Percentiles rank a stretch among this genome's conserved stretches.
phyloP scores from a whole-genome alignment of 2,888 invertebrate genomes.

The Dasypogon diadema region DNA sequence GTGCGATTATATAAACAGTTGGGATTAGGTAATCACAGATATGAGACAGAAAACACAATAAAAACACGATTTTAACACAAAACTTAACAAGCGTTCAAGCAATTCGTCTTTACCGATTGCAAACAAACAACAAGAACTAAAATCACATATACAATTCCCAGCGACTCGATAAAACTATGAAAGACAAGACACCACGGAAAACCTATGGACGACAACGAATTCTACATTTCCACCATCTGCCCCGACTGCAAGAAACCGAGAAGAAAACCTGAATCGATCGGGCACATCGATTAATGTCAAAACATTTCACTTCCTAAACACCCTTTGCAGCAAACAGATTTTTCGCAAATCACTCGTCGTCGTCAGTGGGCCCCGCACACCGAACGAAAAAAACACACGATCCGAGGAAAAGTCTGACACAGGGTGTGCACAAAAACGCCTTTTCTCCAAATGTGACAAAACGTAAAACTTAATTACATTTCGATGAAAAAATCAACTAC shows the following conservation, averaged over 20 bases:
- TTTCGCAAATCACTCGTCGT: constrained; percentile 7
- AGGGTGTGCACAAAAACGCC: background rate
- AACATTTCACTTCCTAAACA: constrained; percentile 50
- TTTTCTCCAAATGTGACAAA: constrained; percentile 2
- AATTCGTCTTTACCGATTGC: background rate
- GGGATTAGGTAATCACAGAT: constrained; percentile 29
- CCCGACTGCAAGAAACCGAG: constrained; percentile 24
- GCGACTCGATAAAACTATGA: background rate
- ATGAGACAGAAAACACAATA: background rate
- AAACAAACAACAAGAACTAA: background rate
- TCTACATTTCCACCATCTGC: constrained; percentile 42
- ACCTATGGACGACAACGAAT: constrained; percentile 7
- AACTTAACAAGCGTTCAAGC: background rate
- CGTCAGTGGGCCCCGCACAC: too few species aligned
- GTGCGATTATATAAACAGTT: constrained; percentile 30
- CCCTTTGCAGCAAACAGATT: constrained; percentile 5
- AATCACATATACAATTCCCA: background rate
- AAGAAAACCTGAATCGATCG: constrained; percentile 48
- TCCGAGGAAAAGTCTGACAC: background rate
- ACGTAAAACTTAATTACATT: constrained; percentile 19
- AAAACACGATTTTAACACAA: background rate
- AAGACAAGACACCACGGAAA: constrained; percentile 19
- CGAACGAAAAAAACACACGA: too few species aligned
- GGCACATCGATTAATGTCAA: constrained; percentile 45
- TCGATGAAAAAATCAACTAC: constrained; percentile 32